Evolutionary conservation across 2,888 invertebrate species (phyloP), one percentile per base, ranked within the genome.

Genomic region (Sacculina carcini): DNA sequence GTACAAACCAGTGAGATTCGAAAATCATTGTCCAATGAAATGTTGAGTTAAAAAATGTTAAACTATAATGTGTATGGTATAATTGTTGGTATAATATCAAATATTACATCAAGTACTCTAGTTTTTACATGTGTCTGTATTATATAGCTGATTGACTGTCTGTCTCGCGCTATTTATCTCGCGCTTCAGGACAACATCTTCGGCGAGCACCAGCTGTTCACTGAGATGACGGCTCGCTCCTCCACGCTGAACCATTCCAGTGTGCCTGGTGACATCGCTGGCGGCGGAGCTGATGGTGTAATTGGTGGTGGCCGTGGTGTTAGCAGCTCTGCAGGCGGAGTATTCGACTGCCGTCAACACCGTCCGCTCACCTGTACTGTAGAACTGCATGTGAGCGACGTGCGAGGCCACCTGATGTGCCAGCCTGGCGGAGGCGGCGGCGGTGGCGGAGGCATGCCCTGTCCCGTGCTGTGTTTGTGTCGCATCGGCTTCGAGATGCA

Each of bases 401-500:
- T 96, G 58, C 89, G 92, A 63, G 92, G 82, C 1, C 94, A 96
- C 69, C 69, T 94, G 54, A 73, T 87, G 7, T 85, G 85, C 68
- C 75, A 75, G 60, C 55, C 52, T 51, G 52, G 49, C n/a, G n/a
- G n/a, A n/a, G n/a, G n/a, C n/a, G n/a, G n/a, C n/a, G n/a, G n/a
- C n/a, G n/a, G n/a, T n/a, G n/a, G n/a, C 55, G 78, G 75, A 58
- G 89, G 89, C 66, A 83, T 87, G 1, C 82, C 89, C 0, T 92
- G 92, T 64, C 94, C 89, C 0, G 78, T 84, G 6, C 75, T 87
- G 54, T 66, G 85, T 21, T 75, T 87, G 42, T 92, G 94, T 66
- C 73, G 90, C 56, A 77, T 98, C 57, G 89, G 87, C 2, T 92
- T 98, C 65, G 98, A 98, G 72, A 82, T 98, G 84, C 84, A 86